phyloP scores from a whole-genome alignment of 2,888 invertebrate genomes.

The Scaptodrosophila latifasciaeformis region DNA sequence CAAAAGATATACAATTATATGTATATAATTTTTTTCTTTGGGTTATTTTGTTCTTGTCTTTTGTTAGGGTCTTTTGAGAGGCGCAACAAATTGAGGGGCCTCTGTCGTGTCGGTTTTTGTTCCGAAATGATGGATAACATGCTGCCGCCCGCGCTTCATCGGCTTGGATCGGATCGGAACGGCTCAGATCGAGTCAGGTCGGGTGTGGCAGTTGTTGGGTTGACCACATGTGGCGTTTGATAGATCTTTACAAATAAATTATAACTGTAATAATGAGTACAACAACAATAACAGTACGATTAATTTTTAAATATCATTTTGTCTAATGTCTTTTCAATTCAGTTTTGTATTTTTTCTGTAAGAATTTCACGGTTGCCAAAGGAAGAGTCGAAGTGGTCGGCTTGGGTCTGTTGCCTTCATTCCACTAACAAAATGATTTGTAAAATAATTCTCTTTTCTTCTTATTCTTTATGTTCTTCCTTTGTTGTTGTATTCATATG shows the following conservation, averaged over 20 bases:
- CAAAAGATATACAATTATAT: too few relatives aligned
- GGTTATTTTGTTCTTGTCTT: too few relatives aligned
- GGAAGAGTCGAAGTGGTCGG: slow-evolving; percentile 27
- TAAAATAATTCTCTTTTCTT: slow-evolving; percentile 31
- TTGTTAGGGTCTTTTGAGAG: too few relatives aligned
- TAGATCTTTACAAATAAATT: slow-evolving; percentile 64
- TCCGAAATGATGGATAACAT: slow-evolving; percentile 52
- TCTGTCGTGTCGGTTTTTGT: too few relatives aligned
- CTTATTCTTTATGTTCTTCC: too few relatives aligned
- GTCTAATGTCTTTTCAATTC: slow-evolving; percentile 60
- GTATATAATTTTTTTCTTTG: too few relatives aligned
- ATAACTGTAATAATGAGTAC: slow-evolving; percentile 69
- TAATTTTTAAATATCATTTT: too few relatives aligned
- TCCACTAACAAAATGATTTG: slow-evolving; percentile 54
- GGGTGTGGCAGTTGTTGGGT: too few relatives aligned
- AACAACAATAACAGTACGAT: slow-evolving; percentile 20
- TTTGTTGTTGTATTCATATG: slow-evolving; percentile 40
- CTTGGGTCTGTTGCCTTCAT: slow-evolving; percentile 27
- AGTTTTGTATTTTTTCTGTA: slow-evolving; percentile 27
- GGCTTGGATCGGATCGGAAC: too few relatives aligned
- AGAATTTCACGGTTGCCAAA: slow-evolving; percentile 33
- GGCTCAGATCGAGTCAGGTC: too few relatives aligned
- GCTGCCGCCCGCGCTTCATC: slow-evolving; percentile 32
- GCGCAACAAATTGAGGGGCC: too few relatives aligned
- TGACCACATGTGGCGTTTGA: slow-evolving; percentile 58